Evolutionary conservation across 2,113 vertebrate genomes (phyloP), one percentile per base, ranked within the genome.

Genomic region (Carassius auratus): DNA sequence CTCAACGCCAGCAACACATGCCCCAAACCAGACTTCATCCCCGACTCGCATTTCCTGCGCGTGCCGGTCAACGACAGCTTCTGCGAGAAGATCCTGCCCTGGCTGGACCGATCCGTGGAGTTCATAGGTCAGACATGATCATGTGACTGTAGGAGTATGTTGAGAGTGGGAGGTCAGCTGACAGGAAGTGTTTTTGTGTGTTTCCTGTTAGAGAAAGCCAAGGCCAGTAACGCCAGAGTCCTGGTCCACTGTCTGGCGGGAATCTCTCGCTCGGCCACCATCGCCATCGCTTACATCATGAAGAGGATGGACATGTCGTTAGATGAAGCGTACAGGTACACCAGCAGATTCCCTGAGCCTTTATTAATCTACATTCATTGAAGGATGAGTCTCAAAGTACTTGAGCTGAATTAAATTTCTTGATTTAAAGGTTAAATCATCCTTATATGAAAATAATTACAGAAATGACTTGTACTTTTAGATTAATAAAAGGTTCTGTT

Each of bases 41-140:
- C 95, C 0, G 98, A 99, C 68, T 96, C 96, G 0, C 97, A 97
- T 89, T 99, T 99, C 93, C 94, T 99, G 74, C 91, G 98, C 17
- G 97, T 99, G 45, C 98, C 98, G 3, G 97, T 99, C 87, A 99
- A 98, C 0, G 98, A 99, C 91, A 98, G 97, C 85, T 99, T 99
- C 91, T 97, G 97, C 48, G 98, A 99, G 93, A 99, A 98, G 93
- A 99, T 99, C 90, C 92, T 99, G 85, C 98, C 98, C 0, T 99
- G 98, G 97, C 73, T 99, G 93, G 97, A 99, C 93, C 94, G 95
- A 61, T 99, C 98, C 0, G 96, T 99, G 0, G 98, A 99, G 87
- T 99, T 99, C 92, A 99, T 99, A 91, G 98, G 98, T 99, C 13
- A 69, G 80, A 61, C 57, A 8, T 21, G 48, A 13, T 48, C 48